Percentiles rank a stretch among this genome's conserved stretches.
phyloP scores from a whole-genome alignment of 37 sponge, comb jelly and placozoan genomes.

The Halichondria panicea region DNA sequence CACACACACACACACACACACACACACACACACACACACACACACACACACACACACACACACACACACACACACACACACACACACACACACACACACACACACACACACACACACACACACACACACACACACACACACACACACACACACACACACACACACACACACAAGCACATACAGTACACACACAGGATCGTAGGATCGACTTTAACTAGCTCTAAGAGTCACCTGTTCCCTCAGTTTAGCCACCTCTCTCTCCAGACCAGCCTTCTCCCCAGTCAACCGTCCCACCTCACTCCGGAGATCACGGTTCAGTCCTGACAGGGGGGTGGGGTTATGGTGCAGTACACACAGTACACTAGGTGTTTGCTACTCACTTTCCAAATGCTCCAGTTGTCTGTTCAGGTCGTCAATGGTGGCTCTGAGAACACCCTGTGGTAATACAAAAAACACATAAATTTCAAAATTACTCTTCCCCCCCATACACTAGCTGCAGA shows the following conservation, averaged over 20 bases:
- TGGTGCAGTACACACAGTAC: neutral
- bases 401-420: slow-evolving; percentile 49
- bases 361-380: slow-evolving; percentile 10
- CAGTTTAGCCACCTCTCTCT: slow-evolving; percentile 53
- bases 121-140: no score
- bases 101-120: no score
- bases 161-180: no score
- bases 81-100: no score
- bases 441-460: neutral
- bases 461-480: neutral
- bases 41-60: no score
- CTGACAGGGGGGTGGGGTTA: neutral
- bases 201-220: no score
- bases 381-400: slow-evolving; percentile 51
- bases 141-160: neutral
- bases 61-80: no score
- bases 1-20: no score
- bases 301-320: slow-evolving; percentile 4
- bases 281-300: slow-evolving; percentile 39
- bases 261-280: slow-evolving; percentile 49
- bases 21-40: no score
- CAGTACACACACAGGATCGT: no score
- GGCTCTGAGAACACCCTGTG: slow-evolving; percentile 47
- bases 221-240: slow-evolving; percentile 25
- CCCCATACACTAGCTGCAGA: neutral